phyloP scores from a whole-genome alignment of 2,113 vertebrate genomes.

The Cottus gobio region DNA sequence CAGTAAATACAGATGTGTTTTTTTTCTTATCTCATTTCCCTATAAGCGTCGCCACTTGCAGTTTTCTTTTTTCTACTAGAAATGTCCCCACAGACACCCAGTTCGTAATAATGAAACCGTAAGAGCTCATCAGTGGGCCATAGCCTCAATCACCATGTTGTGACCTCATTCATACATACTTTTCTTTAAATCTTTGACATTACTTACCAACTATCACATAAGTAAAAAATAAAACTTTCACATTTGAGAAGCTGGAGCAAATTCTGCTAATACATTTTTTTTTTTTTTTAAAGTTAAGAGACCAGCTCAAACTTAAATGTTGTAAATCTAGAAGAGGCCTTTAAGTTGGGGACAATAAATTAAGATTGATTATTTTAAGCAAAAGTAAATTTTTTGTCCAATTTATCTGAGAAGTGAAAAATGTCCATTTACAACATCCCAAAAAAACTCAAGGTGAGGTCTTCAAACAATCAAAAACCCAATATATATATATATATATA shows the following conservation, averaged over 20 bases:
- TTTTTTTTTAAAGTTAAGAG: no score
- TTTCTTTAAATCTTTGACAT: neutral
- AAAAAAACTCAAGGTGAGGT: neutral
- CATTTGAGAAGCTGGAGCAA: neutral
- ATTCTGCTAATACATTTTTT: no score
- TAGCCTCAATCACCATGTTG: neutral
- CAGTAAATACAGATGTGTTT: no score
- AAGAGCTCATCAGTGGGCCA: no score
- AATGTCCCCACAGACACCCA: no score
- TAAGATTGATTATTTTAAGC: no score
- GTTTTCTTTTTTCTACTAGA: no score
- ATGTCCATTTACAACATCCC: neutral
- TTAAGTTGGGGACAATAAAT: neutral
- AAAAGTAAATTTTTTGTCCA: neutral
- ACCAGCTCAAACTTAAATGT: no score
- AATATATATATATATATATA: no score
- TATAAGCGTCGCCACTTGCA: no score
- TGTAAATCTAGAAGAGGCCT: neutral
- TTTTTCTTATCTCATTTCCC: neutral
- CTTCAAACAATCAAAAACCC: neutral
- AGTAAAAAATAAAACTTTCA: neutral
- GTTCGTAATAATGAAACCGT: no score
- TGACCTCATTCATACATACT: neutral
- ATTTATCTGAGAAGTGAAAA: neutral
- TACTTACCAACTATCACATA: neutral